Evolutionary conservation across 2,797 vertebrate genomes (phyloP).

Genomic region (Synanceia verrucosa): DNA sequence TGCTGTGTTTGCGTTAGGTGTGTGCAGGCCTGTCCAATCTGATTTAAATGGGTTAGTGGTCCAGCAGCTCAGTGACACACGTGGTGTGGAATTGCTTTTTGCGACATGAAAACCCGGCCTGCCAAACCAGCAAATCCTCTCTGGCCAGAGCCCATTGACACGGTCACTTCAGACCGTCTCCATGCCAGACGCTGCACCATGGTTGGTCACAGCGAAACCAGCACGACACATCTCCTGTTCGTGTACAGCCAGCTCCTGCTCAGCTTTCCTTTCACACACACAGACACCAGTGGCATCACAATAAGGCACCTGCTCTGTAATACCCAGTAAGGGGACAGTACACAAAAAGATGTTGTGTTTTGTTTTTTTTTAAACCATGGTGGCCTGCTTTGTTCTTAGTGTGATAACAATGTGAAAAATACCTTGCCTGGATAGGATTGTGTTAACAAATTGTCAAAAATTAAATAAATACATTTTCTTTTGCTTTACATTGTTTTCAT

Average conservation of each 20-base stretch:
- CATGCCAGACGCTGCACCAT: constrained; percentile 34
- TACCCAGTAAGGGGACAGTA: not conserved
- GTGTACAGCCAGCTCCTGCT: constrained; percentile 13
- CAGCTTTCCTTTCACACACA: constrained; percentile 30
- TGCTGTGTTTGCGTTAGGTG: constrained; percentile 30
- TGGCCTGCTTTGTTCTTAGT: not conserved
- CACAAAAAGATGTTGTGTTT: not conserved
- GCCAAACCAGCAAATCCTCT: constrained; percentile 60
- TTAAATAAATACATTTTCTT: not conserved
- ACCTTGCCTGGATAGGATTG: not conserved
- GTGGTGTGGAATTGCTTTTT: constrained; percentile 58
- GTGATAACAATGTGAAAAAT: not conserved
- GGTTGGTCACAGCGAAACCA: constrained; percentile 37
- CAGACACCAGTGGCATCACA: not conserved
- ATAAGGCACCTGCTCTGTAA: not conserved
- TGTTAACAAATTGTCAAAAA: not conserved
- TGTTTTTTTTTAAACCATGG: not conserved
- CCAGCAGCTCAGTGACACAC: constrained; percentile 44
- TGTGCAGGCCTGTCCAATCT: constrained; percentile 32
- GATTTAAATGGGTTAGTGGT: constrained; percentile 56
- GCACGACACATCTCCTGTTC: constrained; percentile 11
- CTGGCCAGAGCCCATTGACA: constrained; percentile 53
- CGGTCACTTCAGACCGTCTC: constrained; percentile 19
- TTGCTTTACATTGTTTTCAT: no score
- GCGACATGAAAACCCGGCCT: constrained; percentile 52